Base-by-base conservation (phyloP, 2,888 invertebrate genomes). In the Leptinotarsa peninsularis region DNA sequence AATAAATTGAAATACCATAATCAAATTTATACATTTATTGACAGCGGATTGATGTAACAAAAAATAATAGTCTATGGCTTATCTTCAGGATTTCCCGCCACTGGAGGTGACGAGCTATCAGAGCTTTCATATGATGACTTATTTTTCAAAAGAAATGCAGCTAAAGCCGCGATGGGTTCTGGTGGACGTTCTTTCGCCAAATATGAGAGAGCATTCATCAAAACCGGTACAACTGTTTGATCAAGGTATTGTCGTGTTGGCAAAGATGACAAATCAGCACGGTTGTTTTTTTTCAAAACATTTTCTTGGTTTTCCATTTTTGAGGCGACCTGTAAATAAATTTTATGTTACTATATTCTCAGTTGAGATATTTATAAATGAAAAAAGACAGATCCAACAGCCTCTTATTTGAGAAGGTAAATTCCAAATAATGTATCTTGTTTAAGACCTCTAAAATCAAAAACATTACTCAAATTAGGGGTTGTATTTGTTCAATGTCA, bases 141-240 rank as follows among this genome's bases (percentile, higher is more conserved):
- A 86, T 99, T 96, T 88, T 97, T 97, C 74, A 98, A 86, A 82
- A 99, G 90, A 88, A 96, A 99, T 52, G 95, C 94, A 66, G 98
- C 98, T 80, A 99, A 89, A 85, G 94, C 98, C 86, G 93, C 96
- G 80, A 99, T 96, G 4, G 99, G 98, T 89, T 99, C 97, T 56
- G 96, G 93, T 4, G 98, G 98, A 66, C 96, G 91, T 89, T 99
- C 99, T 87, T 98, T 97, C 49, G 98, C 97, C 80, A 99, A 89
- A n/a, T 95, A 94, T 54, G 98, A 96, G 79, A 99, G 90, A 0
- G 96, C 99, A 88, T 97, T 97, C 49, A 99, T 91, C 73, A 99
- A 90, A 85, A 98, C 96, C 1, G 43, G 43, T 43, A 43, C 33
- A 43, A 43, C 33, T 43, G 33, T 43, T 10, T 43, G 33, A 43